Conservation (phyloP, 2,113 vertebrate species). For the Eclectus roratus region DNA sequence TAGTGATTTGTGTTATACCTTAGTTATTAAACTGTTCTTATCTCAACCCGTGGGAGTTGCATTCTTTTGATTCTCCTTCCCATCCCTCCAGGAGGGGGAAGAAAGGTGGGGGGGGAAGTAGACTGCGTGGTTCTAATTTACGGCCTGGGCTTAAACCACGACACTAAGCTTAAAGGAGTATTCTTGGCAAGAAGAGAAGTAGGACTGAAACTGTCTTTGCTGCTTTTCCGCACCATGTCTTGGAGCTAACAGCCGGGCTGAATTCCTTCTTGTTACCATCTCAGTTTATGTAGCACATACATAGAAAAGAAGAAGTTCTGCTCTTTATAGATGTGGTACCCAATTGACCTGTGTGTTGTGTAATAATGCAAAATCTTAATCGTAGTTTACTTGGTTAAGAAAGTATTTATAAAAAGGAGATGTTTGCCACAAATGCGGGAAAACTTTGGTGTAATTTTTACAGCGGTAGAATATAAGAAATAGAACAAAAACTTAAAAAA, state of each 20-base stretch:
- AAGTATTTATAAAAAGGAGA: neutral
- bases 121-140: too few relatives aligned
- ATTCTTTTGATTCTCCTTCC: too few relatives aligned
- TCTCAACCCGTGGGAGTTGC: too few relatives aligned
- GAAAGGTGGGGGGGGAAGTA: too few relatives aligned
- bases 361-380: neutral
- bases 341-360: fast-evolving
- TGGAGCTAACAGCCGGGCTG: neutral
- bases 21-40: too few relatives aligned
- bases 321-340: neutral
- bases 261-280: neutral
- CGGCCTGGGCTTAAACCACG: too few relatives aligned
- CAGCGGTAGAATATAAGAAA: neutral
- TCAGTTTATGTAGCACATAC: fast-evolving
- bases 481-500: neutral
- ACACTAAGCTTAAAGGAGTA: neutral
- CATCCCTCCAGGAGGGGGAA: too few relatives aligned
- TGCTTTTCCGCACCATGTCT: neutral
- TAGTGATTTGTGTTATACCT: too few relatives aligned
- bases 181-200: neutral
- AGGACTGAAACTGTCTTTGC: neutral
- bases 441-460: neutral
- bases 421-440: neutral
- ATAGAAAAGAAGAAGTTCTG: neutral
- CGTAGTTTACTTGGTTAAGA: neutral